Base-by-base conservation (phyloP, 2,113 vertebrate species). In the Chamaea fasciata region DNA sequence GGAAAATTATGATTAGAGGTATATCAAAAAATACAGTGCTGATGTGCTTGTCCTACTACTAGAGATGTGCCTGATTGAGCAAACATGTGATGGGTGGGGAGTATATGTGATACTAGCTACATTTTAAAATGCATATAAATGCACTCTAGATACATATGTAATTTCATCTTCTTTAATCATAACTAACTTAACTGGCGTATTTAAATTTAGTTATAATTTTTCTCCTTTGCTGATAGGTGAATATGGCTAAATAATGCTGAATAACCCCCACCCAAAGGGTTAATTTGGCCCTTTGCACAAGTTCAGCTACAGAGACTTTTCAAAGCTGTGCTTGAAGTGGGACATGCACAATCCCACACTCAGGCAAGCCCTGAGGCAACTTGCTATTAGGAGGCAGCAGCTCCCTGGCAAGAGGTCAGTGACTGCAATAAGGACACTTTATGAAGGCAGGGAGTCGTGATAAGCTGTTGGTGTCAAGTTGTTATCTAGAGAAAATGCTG, bases 401-500 rank as follows among this genome's bases (percentile, higher is more conserved):
- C 46, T 83, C 79, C 30, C 33, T 55, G 52, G 30, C 44, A 89
- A 67, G 77, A 62, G 37, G 46, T 44, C 47, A 42, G 52, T n/a
- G 39, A 23, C 69, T 23, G 8, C 47, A 71, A 41, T 28, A 83
- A 77, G 33, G 91, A 57, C 59, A 27, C 13, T 21, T 53, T 31
- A 62, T 56, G 65, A 73, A 65, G 62, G 77, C 31, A 81, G 26
- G 8, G 49, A 84, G 35, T 56, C 69, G 33, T 0, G 0, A 55
- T 46, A 47, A 68, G 17, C 35, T 56, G 27, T 30, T 0, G 0
- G 30, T 33, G 26, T 50, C 42, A 62, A 35, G 11, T 2, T 53
- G 21, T 35, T 47, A 27, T 11, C 56, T 71, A 37, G 62, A 81
- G n/a, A 87, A 67, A 41, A 67, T 0, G 0, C 19, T 41, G 52